A percentile compares a stretch with the other conserved stretches of the same genome.
phyloP scores from a whole-genome alignment of 1,140 invertebrate genomes.

The Cydia amplana region DNA sequence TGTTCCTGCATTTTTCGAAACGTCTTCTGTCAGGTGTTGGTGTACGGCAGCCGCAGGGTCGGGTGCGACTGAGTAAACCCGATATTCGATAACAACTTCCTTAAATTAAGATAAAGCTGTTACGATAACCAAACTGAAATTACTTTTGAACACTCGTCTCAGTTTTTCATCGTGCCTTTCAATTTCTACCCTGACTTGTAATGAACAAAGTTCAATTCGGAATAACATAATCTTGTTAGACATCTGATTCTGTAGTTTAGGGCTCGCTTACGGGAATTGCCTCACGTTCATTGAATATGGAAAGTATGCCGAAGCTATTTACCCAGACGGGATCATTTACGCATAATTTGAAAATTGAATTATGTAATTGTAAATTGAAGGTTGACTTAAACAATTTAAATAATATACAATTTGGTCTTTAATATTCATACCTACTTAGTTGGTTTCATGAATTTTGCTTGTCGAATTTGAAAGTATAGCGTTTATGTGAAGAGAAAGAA shows the following conservation, averaged over 20 bases:
- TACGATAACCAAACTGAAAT: slow-evolving; percentile 20
- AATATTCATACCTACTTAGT: neutral
- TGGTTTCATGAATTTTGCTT: neutral
- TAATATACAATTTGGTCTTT: neutral
- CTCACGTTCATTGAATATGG: neutral
- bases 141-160: neutral
- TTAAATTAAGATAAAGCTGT: slow-evolving; percentile 24
- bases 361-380: neutral
- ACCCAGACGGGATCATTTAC: slow-evolving; percentile 7
- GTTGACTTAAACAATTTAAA: neutral
- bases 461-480: no score
- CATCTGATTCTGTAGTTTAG: neutral
- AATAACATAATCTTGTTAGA: neutral
- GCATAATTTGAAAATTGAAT: slow-evolving; percentile 14
- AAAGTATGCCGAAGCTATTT: slow-evolving; percentile 7
- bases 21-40: neutral
- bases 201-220: neutral
- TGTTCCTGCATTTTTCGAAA: neutral
- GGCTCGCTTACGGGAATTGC: neutral
- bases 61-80: neutral
- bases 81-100: slow-evolving; percentile 13
- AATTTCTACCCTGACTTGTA: neutral
- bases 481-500: no score
- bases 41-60: neutral
- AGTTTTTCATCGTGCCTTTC: neutral